Evolutionary conservation across 2,797 vertebrate species (phyloP).

Genomic region (Zenarchopterus dispar): DNA sequence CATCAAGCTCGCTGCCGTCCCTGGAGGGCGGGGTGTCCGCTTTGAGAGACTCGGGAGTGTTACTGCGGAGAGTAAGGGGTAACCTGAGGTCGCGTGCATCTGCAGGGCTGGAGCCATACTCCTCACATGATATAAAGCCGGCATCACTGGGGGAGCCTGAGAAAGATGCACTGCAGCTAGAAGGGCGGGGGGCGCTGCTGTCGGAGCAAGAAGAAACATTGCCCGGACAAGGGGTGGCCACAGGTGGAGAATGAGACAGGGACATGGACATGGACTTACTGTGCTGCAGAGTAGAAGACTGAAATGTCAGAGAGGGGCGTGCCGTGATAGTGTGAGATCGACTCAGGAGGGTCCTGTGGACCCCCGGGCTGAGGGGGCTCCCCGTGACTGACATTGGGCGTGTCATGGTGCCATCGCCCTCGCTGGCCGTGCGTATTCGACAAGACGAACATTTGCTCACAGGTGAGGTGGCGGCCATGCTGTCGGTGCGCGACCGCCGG

Average conservation of each 20-base stretch:
- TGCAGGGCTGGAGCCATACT: conserved; percentile 90
- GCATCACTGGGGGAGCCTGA: conserved; percentile 94
- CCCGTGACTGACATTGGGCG: conserved; percentile 85
- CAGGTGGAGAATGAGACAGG: conserved; percentile 87
- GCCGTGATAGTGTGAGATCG: conserved; percentile 88
- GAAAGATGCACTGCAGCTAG: conserved; percentile 91
- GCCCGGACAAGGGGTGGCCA: conserved; percentile 82
- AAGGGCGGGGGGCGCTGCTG: conserved; percentile 84
- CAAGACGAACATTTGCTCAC: conserved; percentile 85
- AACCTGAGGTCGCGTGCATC: conserved; percentile 83
- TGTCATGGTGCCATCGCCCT: conserved; percentile 89
- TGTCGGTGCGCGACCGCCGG: conserved; percentile 91
- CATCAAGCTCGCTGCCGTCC: conserved; percentile 85
- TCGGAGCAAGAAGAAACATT: conserved; percentile 89
- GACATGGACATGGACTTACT: conserved; percentile 96
- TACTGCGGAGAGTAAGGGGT: conserved; percentile 84
- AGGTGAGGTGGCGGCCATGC: conserved; percentile 85
- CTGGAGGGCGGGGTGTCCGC: conserved; percentile 89
- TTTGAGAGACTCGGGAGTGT: conserved; percentile 90
- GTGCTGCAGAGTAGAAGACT: conserved; percentile 85
- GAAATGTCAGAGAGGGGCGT: conserved; percentile 79
- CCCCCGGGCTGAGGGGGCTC: conserved; percentile 91
- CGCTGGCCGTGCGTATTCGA: conserved; percentile 92
- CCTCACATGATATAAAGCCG: conserved; percentile 94
- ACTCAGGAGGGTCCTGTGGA: conserved; percentile 86